These are phyloP conservation scores for Neelides sp. DNA, from an alignment of 1,140 invertebrate genomes.

Conservation along the genomic window DNA sequence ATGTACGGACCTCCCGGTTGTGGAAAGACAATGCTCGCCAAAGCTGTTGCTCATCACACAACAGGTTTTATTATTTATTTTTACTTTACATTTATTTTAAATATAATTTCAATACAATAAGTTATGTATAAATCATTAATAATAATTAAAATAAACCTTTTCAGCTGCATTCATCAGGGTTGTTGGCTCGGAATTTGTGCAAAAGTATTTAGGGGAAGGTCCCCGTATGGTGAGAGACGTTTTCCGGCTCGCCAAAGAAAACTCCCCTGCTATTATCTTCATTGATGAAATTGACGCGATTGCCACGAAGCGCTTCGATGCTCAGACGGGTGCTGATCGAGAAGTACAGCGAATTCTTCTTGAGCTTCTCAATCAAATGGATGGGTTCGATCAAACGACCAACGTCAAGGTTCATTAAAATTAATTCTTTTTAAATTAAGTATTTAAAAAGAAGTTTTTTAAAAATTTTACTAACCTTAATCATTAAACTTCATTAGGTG, in stretches of 20 bases:
- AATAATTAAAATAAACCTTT: conserved; percentile 31
- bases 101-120: background rate
- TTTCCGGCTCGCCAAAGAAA: conserved; percentile 96
- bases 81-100: conserved; percentile 1
- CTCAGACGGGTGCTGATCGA: conserved; percentile 95
- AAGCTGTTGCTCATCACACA: conserved; percentile 95
- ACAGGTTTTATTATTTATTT: conserved; percentile 49
- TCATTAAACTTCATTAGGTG: too few relatives aligned
- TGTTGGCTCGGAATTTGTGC: conserved; percentile 98
- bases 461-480: too few relatives aligned
- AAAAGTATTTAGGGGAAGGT: conserved; percentile 97
- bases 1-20: conserved; percentile 46
- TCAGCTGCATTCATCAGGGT: conserved; percentile 92
- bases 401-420: conserved; percentile 78
- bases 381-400: conserved; percentile 99
- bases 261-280: conserved; percentile 98
- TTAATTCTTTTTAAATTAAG: too few relatives aligned
- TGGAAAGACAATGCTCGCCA: conserved; percentile 97
- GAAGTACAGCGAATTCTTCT: conserved; percentile 97
- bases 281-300: conserved; percentile 99
- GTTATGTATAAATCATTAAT: conserved; percentile 5
- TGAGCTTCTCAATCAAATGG: conserved; percentile 98
- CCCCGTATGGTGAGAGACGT: conserved; percentile 99
- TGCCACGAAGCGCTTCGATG: conserved; percentile 96
- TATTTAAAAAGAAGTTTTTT: too few relatives aligned